These are phyloP conservation scores for Xenopus borealis DNA, from an alignment of 2,113 vertebrate genomes.

Conservation along the genomic window DNA sequence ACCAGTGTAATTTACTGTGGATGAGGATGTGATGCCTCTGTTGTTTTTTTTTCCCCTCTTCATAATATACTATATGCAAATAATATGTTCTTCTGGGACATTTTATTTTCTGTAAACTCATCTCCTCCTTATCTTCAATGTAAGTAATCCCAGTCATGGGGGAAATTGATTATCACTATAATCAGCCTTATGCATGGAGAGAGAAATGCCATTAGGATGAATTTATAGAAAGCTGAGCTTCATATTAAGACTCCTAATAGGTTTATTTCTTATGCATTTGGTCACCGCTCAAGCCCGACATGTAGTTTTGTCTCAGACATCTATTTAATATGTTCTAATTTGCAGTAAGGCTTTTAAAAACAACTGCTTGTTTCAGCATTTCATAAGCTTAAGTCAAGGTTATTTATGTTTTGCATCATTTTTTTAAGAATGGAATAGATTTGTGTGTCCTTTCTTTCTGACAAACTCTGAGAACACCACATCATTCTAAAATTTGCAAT, in stretches of 20 bases:
- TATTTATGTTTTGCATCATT: constrained; percentile 15
- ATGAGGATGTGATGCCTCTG: neutral
- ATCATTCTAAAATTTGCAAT: too few species aligned
- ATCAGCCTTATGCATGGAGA: constrained; percentile 47
- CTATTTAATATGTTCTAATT: constrained; percentile 19
- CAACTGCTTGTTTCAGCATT: constrained; percentile 6
- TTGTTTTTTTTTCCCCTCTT: neutral
- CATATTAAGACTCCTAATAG: constrained; percentile 35
- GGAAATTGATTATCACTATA: constrained; percentile 52
- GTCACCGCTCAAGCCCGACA: constrained; percentile 12
- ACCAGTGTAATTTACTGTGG: neutral
- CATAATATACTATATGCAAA: neutral
- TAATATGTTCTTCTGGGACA: constrained; percentile 9
- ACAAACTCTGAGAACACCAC: neutral
- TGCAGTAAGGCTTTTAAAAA: neutral
- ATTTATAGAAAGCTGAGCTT: constrained; percentile 47
- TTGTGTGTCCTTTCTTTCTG: neutral
- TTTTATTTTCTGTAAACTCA: constrained; percentile 8
- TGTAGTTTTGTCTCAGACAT: constrained; percentile 17
- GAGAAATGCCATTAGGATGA: constrained; percentile 51
- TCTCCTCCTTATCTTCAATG: constrained; percentile 22
- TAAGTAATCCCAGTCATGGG: constrained; percentile 44
- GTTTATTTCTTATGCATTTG: constrained; percentile 29
- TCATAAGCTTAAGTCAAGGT: neutral
- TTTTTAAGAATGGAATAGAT: constrained; percentile 5